Evolutionary conservation across 2,113 vertebrate genomes (phyloP).

Genomic region (Macquaria australasica): DNA sequence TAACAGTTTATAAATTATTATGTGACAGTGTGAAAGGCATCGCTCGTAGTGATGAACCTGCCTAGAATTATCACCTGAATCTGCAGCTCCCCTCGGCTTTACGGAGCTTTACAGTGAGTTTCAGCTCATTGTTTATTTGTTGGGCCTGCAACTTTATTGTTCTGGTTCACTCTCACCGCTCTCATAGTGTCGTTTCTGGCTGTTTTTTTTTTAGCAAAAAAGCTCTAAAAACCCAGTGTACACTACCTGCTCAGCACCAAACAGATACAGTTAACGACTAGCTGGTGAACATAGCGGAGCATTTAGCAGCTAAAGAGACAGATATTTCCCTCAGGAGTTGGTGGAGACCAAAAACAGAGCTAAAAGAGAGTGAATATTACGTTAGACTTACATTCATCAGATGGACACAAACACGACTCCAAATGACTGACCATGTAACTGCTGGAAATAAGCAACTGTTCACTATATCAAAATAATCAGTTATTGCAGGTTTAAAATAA

Average conservation of each 20-base stretch:
- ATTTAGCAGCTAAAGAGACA: not conserved
- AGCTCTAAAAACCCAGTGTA: not conserved
- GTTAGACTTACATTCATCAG: not conserved
- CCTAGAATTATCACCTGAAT: not conserved
- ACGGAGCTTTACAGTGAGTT: no score
- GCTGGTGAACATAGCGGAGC: not conserved
- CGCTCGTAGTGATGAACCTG: not conserved
- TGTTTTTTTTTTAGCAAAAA: not conserved
- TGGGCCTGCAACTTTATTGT: not conserved
- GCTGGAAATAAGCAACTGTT: not conserved
- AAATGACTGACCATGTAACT: not conserved
- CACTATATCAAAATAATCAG: not conserved
- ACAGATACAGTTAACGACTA: not conserved
- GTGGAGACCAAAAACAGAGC: not conserved
- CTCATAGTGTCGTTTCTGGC: not conserved
- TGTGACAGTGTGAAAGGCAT: not conserved
- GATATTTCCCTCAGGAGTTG: not conserved
- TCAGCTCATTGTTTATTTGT: not conserved
- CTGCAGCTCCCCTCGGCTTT: not conserved
- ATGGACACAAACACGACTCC: not conserved
- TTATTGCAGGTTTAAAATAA: not conserved
- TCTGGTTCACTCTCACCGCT: no score
- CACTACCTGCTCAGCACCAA: not conserved
- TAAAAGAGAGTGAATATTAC: not conserved
- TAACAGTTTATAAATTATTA: no score